phyloP scores from a whole-genome alignment of 92 coral and sea anemone genomes.

The Diadumene lineata region DNA sequence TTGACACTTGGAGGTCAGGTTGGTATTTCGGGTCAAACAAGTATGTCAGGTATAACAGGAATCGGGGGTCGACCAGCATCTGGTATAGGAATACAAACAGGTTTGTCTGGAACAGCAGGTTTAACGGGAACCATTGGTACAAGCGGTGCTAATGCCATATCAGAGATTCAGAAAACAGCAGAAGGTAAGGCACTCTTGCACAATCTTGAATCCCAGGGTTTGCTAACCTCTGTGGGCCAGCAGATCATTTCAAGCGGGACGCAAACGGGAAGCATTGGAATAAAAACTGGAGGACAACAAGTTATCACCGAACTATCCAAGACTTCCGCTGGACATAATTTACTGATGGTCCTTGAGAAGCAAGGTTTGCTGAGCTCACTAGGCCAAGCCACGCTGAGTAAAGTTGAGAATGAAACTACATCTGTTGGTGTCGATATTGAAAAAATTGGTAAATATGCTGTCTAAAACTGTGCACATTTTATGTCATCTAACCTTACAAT shows the following conservation, averaged over 20 bases:
- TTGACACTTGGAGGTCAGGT: conserved; percentile 11
- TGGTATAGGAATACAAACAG: not conserved
- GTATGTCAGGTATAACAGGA: conserved; percentile 16
- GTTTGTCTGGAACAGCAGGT: conserved; percentile 9
- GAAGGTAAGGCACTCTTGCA: conserved; percentile 14
- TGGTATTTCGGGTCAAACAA: not conserved
- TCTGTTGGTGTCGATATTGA: not conserved
- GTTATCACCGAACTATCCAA: not conserved
- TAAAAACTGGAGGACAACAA: conserved; percentile 1
- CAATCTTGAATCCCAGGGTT: conserved; percentile 24
- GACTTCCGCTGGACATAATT: conserved; percentile 6
- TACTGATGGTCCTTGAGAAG: conserved; percentile 10
- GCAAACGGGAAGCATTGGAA: conserved; percentile 1
- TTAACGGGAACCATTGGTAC: conserved; percentile 4
- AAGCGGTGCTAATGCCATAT: conserved; percentile 3
- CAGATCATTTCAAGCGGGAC: conserved; percentile 5
- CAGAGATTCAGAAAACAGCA: conserved; percentile 17
- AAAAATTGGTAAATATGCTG: not conserved
- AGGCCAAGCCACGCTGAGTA: conserved; percentile 12
- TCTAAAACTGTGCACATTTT: conserved; percentile 1
- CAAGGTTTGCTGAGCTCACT: conserved; percentile 23
- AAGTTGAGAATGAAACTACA: conserved; percentile 1
- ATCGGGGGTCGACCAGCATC: conserved; percentile 5
- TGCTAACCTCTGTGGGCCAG: conserved; percentile 17
- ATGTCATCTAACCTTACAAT: too few relatives aligned